These are phyloP conservation scores for Pseudoips prasinana DNA, from an alignment of 2,888 invertebrate species.

Conservation along the genomic window DNA sequence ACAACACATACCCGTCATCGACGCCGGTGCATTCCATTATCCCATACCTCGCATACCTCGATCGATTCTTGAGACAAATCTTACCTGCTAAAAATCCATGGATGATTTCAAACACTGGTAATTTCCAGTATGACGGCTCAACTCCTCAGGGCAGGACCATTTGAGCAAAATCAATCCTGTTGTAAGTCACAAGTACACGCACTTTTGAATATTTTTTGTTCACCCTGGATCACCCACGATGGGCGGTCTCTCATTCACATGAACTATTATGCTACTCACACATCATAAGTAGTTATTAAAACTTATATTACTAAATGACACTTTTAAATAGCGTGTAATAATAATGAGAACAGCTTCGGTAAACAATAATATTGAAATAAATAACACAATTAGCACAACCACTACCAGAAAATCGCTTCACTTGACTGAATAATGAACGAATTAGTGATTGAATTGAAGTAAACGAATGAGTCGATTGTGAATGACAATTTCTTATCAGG, in stretches of 20 bases:
- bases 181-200: constrained; percentile 30
- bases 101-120: constrained; percentile 27
- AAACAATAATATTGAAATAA: constrained; percentile 18
- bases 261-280: too few species aligned
- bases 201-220: constrained; percentile 38
- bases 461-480: too few species aligned
- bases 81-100: constrained; percentile 69
- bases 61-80: constrained; percentile 19
- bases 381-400: constrained; percentile 14
- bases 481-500: too few species aligned
- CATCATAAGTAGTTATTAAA: neutral
- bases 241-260: constrained; percentile 17
- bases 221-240: constrained; percentile 43
- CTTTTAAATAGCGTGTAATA: neutral
- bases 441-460: too few species aligned
- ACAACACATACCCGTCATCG: constrained; percentile 24
- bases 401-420: constrained; percentile 10
- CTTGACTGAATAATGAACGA: constrained; percentile 9
- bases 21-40: constrained; percentile 47
- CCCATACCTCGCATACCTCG: constrained; percentile 31
- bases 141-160: constrained; percentile 18
- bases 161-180: constrained; percentile 11
- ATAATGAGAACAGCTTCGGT: constrained; percentile 2
- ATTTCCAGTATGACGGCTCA: constrained; percentile 4
- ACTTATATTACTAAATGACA: neutral